phyloP scores from a whole-genome alignment of 1,140 invertebrate genomes.

The Solen grandis region DNA sequence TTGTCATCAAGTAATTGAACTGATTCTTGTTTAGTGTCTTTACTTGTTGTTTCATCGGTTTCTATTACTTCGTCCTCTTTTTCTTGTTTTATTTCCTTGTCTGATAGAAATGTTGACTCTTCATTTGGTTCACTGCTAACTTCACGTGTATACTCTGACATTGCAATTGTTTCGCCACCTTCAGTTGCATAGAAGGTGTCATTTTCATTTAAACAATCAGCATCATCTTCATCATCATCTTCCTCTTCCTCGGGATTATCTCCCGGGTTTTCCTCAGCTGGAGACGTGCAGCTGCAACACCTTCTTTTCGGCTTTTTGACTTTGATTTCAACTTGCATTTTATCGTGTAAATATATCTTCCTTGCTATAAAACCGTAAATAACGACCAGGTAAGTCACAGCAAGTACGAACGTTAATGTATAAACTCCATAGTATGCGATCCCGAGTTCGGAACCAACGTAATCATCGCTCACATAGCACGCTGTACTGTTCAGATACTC shows the following conservation, averaged over 20 bases:
- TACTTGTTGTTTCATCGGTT: too few species aligned
- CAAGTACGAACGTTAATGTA: slow-evolving; percentile 14
- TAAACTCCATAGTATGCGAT: slow-evolving; percentile 29
- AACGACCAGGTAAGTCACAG: background rate
- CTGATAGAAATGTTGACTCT: too few species aligned
- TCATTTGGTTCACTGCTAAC: too few species aligned
- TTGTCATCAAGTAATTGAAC: too few species aligned
- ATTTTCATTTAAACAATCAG: too few species aligned
- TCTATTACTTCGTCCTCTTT: too few species aligned
- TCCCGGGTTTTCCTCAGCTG: background rate
- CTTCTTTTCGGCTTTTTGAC: background rate
- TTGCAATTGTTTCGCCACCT: too few species aligned
- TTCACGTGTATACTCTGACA: too few species aligned
- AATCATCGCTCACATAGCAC: slow-evolving; percentile 51
- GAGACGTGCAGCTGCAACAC: background rate
- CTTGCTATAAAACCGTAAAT: slow-evolving; percentile 40
- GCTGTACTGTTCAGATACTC: slow-evolving; percentile 23
- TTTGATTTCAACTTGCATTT: background rate
- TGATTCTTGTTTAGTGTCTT: too few species aligned
- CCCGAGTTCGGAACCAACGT: background rate
- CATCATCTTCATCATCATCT: background rate
- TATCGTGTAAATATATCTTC: slow-evolving; percentile 15
- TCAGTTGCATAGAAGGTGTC: too few species aligned
- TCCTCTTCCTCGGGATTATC: background rate
- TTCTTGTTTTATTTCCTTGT: too few species aligned